Base-by-base conservation (phyloP, 92 coral and sea anemone genomes). In the Scolanthus callimorphus region DNA sequence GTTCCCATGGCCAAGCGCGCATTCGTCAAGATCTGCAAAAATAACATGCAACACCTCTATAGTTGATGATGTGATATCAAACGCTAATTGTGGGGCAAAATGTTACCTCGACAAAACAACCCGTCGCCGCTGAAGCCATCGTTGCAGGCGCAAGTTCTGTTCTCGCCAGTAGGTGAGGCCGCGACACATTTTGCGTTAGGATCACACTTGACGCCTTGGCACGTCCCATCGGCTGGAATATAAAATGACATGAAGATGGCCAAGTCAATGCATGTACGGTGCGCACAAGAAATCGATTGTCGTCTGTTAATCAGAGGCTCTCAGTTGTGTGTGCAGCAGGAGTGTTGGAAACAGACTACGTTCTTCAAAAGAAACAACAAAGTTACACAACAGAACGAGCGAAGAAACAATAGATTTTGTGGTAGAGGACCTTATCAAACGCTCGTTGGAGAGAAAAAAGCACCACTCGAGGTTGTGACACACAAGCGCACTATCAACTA, bases 111-210 rank as follows among this genome's bases (percentile, higher is more conserved):
- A 65, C 96, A 88, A 20, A 26, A 39, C 22, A 43, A 60, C 21
- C 96, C 96, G 65, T 66, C 63, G 29, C 90, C 96, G 15, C 53
- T 60, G 62, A 73, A 88, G 2, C 96, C 96, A 19, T 60, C 58
- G 31, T 73, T 88, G 49, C 96, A 88, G 34, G 70, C 31, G 52
- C 96, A 88, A 25, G 77, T 59, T 38, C 54, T 78, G 41, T 58
- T 75, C 25, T 51, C 79, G 22, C 80, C 70, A 15, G 76, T 44
- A 20, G 85, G 73, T 4, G 78, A 66, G 15, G 74, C 17, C 4
- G 62, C 77, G 38, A 78, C 22, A 27, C 96, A 83, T 50, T 73
- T 83, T 9, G 90, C 90, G 34, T 73, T 84, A 2, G 34, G 25
- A 37, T 81, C 77, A 23, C 96, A 88, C 39, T 25, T 55, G 15